Percentiles rank a stretch among this genome's conserved stretches.
Evolutionary conservation across 2,888 invertebrate genomes (phyloP).

Genomic region (Pseudococcus longispinus): DNA sequence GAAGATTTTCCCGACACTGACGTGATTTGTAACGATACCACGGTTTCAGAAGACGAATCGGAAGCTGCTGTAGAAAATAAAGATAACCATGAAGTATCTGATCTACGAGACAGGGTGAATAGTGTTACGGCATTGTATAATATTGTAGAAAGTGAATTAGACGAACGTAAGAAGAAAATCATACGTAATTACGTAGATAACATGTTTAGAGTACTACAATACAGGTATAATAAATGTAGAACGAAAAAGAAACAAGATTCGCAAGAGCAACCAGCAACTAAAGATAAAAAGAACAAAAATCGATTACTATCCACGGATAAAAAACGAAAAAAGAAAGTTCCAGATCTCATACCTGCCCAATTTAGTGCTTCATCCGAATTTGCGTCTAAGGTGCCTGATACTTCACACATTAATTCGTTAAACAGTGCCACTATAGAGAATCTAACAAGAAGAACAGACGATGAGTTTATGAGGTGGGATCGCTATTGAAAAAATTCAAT

Average conservation of each 20-base stretch:
- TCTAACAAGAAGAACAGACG: background rate
- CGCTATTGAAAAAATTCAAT: background rate
- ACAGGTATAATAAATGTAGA: conserved; percentile 47
- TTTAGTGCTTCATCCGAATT: background rate
- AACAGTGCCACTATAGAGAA: background rate
- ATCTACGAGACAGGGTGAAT: conserved; percentile 45
- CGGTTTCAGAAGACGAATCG: background rate
- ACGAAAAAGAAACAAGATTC: conserved; percentile 40
- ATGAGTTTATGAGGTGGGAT: background rate
- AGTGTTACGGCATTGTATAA: conserved; percentile 50
- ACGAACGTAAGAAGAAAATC: conserved; percentile 50
- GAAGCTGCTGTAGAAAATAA: background rate
- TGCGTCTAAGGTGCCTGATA: background rate
- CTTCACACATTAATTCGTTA: background rate
- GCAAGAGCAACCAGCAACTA: background rate
- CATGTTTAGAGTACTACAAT: conserved; percentile 50
- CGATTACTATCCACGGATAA: background rate
- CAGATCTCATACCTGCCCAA: background rate
- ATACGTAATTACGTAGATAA: conserved; percentile 55
- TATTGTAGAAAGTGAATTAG: conserved; percentile 51
- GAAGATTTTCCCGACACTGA: background rate
- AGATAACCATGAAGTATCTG: background rate
- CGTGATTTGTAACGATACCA: background rate
- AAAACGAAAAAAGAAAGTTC: background rate
- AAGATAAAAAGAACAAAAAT: conserved; percentile 13